A percentile compares a stretch with the other conserved stretches of the same genome.
phyloP scores from a whole-genome alignment of 2,113 vertebrate species.

The Rhegmatorhina hoffmannsi region DNA sequence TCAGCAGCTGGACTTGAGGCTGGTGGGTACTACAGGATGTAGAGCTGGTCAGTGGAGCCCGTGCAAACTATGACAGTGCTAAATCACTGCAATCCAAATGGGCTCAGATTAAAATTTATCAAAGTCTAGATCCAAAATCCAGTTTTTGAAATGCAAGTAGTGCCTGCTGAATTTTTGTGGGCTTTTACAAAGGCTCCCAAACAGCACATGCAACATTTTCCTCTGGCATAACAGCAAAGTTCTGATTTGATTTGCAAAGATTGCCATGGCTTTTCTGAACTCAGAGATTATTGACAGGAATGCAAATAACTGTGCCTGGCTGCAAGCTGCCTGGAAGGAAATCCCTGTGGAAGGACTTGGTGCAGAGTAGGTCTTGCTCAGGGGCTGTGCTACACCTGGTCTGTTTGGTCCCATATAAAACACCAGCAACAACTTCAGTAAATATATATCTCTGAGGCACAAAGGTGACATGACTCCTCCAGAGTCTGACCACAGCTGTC shows the following conservation, averaged over 20 bases:
- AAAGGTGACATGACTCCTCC: fast-evolving
- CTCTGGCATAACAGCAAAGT: background rate
- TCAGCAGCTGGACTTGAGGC: background rate
- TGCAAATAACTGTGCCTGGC: fast-evolving
- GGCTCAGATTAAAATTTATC: background rate
- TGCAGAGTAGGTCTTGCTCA: background rate
- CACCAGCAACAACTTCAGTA: background rate
- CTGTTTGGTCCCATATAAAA: background rate
- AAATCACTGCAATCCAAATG: background rate
- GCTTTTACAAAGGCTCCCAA: background rate
- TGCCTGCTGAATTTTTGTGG: background rate
- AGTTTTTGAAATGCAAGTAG: background rate
- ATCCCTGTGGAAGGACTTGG: background rate
- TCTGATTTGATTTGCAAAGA: background rate
- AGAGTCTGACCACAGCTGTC: background rate
- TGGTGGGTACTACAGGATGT: fast-evolving
- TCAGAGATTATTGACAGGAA: background rate
- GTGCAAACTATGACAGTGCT: background rate
- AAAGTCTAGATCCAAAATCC: background rate
- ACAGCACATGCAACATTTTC: background rate
- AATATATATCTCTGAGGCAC: background rate
- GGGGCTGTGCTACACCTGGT: background rate
- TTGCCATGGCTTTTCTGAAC: background rate
- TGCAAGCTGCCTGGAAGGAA: background rate
- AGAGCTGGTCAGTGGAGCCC: background rate